phyloP scores from a whole-genome alignment of 2,888 invertebrate species.

The Nycteola revayana region DNA sequence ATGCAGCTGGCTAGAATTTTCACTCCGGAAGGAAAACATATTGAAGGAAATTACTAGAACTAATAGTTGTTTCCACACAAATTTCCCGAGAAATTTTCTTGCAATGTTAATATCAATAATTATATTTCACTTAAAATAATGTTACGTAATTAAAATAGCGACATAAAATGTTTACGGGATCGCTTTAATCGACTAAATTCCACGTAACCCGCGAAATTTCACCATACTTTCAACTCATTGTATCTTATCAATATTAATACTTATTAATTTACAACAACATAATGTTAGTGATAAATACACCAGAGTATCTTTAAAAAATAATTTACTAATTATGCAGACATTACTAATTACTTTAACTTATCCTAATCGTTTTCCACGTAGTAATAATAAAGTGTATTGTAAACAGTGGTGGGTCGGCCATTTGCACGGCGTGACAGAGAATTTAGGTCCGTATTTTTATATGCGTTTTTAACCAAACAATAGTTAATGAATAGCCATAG shows the following conservation, averaged over 20 bases:
- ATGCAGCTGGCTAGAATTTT: conserved; percentile 51
- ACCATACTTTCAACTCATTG: conserved; percentile 6
- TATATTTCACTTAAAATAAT: neutral
- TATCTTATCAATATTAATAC: neutral
- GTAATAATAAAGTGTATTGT: conserved; percentile 72
- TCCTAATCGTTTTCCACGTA: conserved; percentile 40
- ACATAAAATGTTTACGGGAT: too few species aligned
- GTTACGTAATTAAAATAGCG: too few species aligned
- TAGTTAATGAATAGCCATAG: conserved; percentile 67
- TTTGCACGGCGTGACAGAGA: conserved; percentile 86
- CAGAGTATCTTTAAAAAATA: conserved; percentile 39
- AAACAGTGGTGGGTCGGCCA: conserved; percentile 87
- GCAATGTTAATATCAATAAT: neutral
- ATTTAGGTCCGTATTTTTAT: conserved; percentile 80
- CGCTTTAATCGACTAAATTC: conserved; percentile 29
- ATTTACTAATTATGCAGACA: conserved; percentile 48
- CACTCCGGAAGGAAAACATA: conserved; percentile 62
- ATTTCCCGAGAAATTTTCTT: neutral
- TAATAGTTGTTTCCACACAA: neutral
- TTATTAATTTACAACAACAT: too few species aligned
- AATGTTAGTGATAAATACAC: conserved; percentile 16
- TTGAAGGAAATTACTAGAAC: conserved; percentile 14
- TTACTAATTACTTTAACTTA: conserved; percentile 37
- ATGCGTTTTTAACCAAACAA: conserved; percentile 60
- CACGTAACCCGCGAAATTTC: conserved; percentile 53